These are phyloP conservation scores for Delichon dasypus DNA, from an alignment of 2,797 vertebrate species.

Conservation along the genomic window DNA sequence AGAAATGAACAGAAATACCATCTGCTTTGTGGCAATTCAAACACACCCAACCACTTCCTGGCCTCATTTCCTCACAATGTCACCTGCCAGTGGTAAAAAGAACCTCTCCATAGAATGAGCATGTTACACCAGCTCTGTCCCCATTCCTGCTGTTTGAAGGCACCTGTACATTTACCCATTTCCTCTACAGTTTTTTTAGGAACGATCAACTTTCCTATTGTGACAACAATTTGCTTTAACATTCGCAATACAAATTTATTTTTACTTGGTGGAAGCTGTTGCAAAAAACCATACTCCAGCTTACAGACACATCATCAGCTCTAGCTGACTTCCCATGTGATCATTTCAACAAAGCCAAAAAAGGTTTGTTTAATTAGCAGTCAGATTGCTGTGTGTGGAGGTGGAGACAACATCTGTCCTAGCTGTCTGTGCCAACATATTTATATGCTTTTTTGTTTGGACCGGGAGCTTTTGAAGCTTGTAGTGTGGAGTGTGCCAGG, in stretches of 20 bases:
- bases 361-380: slow-evolving; percentile 23
- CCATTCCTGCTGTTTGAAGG: not conserved
- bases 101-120: not conserved
- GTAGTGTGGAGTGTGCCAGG: not conserved
- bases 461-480: slow-evolving; percentile 15
- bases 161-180: not conserved
- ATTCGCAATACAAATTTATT: not conserved
- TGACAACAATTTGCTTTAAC: accelerated
- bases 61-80: not conserved
- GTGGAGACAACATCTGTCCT: slow-evolving; percentile 2
- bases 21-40: not conserved
- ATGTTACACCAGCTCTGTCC: not conserved
- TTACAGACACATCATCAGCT: not conserved
- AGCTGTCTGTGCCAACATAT: not conserved
- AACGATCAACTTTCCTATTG: not conserved
- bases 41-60: not conserved
- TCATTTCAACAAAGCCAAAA: not conserved
- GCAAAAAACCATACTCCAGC: not conserved
- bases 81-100: not conserved
- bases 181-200: not conserved
- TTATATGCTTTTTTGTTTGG: not conserved
- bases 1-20: not conserved
- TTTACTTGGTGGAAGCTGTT: not conserved
- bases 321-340: not conserved
- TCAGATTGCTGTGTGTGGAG: not conserved